Conservation (phyloP, 2,797 vertebrate species). For the Sciaenops ocellatus region DNA sequence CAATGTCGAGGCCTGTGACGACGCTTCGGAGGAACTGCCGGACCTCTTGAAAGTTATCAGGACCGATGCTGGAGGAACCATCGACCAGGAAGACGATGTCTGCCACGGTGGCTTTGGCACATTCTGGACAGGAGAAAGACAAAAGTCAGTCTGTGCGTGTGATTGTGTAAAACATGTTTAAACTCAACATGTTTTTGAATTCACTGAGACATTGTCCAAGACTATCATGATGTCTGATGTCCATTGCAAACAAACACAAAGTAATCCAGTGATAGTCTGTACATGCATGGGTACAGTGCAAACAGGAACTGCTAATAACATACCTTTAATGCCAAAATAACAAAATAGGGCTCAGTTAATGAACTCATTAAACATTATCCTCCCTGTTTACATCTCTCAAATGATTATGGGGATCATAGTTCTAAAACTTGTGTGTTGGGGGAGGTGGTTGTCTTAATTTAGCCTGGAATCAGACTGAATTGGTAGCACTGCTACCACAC, state of each 20-base stretch:
- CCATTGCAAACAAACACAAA: not conserved
- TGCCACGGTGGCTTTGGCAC: constrained; percentile 78
- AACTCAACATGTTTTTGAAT: not conserved
- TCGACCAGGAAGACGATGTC: constrained; percentile 91
- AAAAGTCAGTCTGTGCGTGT: constrained; percentile 18
- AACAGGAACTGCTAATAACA: not conserved
- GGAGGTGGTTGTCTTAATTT: too few species aligned
- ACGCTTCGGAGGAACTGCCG: constrained; percentile 83
- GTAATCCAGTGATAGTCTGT: not conserved
- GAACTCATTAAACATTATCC: too few species aligned
- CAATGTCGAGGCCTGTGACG: constrained; percentile 82
- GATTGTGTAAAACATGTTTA: not conserved
- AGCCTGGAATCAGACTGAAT: too few species aligned
- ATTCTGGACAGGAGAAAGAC: constrained; percentile 77
- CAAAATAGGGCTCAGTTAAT: too few species aligned
- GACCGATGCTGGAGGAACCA: constrained; percentile 84
- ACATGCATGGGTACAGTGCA: not conserved
- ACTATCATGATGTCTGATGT: not conserved
- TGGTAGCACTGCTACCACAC: not conserved
- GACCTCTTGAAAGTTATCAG: constrained; percentile 80
- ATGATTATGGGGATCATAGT: too few species aligned
- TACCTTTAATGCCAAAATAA: not conserved
- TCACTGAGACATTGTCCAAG: not conserved
- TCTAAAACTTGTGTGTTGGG: too few species aligned
- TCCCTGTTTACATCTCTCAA: too few species aligned